Evolutionary conservation across 1,140 invertebrate genomes (phyloP).

Genomic region (Aphelenchoides besseyi): DNA sequence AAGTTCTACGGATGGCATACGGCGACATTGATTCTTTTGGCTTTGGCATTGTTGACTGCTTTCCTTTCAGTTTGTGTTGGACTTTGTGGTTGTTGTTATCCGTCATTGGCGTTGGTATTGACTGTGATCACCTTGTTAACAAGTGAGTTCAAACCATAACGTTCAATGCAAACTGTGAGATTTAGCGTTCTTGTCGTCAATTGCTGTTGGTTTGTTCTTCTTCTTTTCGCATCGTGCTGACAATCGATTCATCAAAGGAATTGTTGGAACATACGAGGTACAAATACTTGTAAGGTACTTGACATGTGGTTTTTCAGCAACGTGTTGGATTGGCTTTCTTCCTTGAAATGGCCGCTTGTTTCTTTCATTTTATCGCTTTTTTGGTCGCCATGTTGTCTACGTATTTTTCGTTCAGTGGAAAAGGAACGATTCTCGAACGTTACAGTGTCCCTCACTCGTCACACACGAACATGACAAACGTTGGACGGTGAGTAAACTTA

Average conservation of each 20-base stretch:
- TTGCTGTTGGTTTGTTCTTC: constrained; percentile 62
- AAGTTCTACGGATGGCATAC: constrained; percentile 63
- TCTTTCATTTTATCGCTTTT: constrained; percentile 60
- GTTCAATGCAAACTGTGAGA: not conserved
- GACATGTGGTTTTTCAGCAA: constrained; percentile 54
- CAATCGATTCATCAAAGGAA: constrained; percentile 62
- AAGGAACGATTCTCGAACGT: constrained; percentile 49
- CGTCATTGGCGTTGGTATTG: constrained; percentile 55
- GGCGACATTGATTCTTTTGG: constrained; percentile 56
- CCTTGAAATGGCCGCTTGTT: constrained; percentile 59
- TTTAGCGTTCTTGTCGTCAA: constrained; percentile 57
- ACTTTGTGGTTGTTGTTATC: constrained; percentile 58
- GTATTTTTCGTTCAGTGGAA: constrained; percentile 55
- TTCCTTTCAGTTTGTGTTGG: constrained; percentile 57
- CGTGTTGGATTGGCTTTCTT: constrained; percentile 60
- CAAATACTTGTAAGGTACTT: not conserved
- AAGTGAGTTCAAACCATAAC: constrained; percentile 33
- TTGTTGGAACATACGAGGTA: constrained; percentile 62
- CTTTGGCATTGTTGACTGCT: constrained; percentile 52
- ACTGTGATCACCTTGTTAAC: constrained; percentile 56
- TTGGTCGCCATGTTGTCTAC: constrained; percentile 58
- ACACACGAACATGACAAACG: constrained; percentile 59
- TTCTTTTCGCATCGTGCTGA: constrained; percentile 61
- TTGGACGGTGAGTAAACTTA: constrained; percentile 45
- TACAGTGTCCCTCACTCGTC: constrained; percentile 54